Percentiles rank a stretch among this genome's conserved stretches.
phyloP scores from a whole-genome alignment of 1,140 invertebrate species.

The Penaeus japonicus region DNA sequence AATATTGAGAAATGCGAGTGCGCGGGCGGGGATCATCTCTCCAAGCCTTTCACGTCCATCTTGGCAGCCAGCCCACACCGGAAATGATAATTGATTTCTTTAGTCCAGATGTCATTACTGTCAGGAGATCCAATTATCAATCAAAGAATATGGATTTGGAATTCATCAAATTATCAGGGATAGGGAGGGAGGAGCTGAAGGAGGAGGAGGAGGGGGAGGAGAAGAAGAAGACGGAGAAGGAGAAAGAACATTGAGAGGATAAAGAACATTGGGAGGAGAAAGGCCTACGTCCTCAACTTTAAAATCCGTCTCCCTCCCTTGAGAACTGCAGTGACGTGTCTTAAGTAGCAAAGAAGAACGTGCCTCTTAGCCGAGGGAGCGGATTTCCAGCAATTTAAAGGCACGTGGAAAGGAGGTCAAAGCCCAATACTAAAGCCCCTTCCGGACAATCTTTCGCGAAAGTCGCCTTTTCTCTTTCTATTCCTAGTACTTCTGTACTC shows the following conservation, averaged over 20 bases:
- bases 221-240: neutral
- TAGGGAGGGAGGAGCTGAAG: neutral
- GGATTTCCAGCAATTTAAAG: too few species aligned
- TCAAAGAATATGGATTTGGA: neutral
- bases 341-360: too few species aligned
- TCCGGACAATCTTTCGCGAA: too few species aligned
- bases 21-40: too few species aligned
- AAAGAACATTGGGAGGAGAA: neutral
- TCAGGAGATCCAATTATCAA: slow-evolving; percentile 19
- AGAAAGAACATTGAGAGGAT: neutral
- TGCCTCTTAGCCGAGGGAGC: too few species aligned
- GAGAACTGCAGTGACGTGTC: neutral
- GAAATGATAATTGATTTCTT: slow-evolving; percentile 21
- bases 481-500: too few species aligned
- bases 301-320: neutral
- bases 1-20: too few species aligned
- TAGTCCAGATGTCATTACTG: slow-evolving; percentile 8
- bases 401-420: too few species aligned
- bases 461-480: too few species aligned
- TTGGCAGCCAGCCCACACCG: neutral
- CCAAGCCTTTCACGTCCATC: neutral
- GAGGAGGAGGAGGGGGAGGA: neutral
- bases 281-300: neutral
- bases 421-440: too few species aligned
- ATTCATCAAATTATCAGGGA: neutral